Conservation (phyloP, 2,797 vertebrate species). For the Cichlasoma orientale region DNA sequence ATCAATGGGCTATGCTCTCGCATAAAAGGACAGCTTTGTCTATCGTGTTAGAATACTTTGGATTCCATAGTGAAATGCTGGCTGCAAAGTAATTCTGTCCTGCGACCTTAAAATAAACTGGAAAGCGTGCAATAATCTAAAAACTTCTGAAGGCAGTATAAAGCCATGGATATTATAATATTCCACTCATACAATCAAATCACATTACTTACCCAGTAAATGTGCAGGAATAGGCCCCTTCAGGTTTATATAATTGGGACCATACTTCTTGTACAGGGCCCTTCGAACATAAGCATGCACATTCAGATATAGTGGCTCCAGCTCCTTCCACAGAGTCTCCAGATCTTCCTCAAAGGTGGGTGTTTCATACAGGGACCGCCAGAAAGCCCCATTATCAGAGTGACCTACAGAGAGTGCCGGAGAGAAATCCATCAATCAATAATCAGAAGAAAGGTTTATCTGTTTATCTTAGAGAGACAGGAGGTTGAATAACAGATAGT, state of each 20-base stretch:
- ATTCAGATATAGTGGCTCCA: conserved; percentile 92
- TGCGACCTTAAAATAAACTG: conserved; percentile 10
- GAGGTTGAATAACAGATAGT: no score
- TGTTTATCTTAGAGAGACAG: no score
- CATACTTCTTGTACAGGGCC: conserved; percentile 88
- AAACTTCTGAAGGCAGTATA: background rate
- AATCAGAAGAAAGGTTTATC: background rate
- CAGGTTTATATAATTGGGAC: conserved; percentile 83
- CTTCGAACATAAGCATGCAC: conserved; percentile 93
- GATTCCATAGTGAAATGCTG: conserved; percentile 48
- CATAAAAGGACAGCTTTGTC: conserved; percentile 44
- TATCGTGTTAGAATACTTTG: conserved; percentile 25
- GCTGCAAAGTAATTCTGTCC: conserved; percentile 22
- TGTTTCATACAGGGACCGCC: conserved; percentile 92
- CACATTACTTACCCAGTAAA: conserved; percentile 87
- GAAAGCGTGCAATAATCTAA: background rate
- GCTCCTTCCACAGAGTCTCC: conserved; percentile 88
- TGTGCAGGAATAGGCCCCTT: conserved; percentile 97
- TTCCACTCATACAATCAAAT: background rate
- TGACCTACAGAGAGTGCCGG: conserved; percentile 78
- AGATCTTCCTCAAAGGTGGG: conserved; percentile 90
- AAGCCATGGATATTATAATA: background rate
- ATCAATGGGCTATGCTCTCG: conserved; percentile 44
- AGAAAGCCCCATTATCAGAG: conserved; percentile 88
- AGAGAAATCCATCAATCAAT: conserved; percentile 6